Percentiles rank a stretch among this genome's conserved stretches.
Evolutionary conservation across 2,888 invertebrate species (phyloP).

Genomic region (Brachypalpus laphriformis): DNA sequence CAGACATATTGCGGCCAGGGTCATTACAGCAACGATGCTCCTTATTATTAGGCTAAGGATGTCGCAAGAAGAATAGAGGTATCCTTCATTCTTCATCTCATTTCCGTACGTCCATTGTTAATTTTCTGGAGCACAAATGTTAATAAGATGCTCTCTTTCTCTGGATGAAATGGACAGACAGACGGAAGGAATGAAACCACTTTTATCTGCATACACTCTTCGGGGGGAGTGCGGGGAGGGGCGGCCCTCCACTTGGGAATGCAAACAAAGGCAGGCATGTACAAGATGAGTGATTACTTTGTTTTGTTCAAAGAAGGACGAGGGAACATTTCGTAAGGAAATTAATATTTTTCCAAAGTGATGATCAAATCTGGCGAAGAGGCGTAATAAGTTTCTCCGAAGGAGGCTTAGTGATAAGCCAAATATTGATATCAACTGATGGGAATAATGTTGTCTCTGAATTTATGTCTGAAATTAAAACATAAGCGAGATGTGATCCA

Average conservation of each 20-base stretch:
- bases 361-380: slow-evolving; percentile 46
- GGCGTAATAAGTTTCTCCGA: slow-evolving; percentile 14
- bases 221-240: neutral
- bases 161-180: slow-evolving; percentile 40
- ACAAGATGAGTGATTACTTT: slow-evolving; percentile 69
- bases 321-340: slow-evolving; percentile 57
- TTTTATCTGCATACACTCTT: slow-evolving; percentile 66
- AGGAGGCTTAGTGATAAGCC: slow-evolving; percentile 4
- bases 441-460: slow-evolving; percentile 47
- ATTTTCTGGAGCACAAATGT: slow-evolving; percentile 72
- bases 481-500: too few species aligned
- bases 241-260: slow-evolving; percentile 39
- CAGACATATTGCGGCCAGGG: slow-evolving; percentile 72
- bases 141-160: slow-evolving; percentile 65
- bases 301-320: slow-evolving; percentile 43
- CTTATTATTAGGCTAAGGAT: slow-evolving; percentile 53
- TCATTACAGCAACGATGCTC: slow-evolving; percentile 62
- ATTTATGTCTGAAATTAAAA: slow-evolving; percentile 52
- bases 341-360: slow-evolving; percentile 65
- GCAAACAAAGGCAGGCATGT: slow-evolving; percentile 63
- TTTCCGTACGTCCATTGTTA: slow-evolving; percentile 71
- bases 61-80: slow-evolving; percentile 57
- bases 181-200: slow-evolving; percentile 63
- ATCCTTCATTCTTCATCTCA: slow-evolving; percentile 70
- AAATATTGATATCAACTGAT: slow-evolving; percentile 62